Base-by-base conservation (phyloP, 2,113 vertebrate species). In the Seriola rivoliana region DNA sequence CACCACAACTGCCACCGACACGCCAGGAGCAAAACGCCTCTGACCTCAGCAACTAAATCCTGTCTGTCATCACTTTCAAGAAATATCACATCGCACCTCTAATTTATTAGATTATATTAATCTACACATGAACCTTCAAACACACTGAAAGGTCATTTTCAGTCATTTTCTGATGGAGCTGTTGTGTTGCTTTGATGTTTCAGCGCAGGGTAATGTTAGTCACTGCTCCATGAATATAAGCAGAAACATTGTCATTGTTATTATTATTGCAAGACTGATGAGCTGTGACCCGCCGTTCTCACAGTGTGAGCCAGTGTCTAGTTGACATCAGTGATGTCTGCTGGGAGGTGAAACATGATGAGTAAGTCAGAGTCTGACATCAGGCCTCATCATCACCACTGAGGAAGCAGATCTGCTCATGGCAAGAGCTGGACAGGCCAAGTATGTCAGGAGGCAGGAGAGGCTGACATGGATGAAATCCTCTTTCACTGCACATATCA, bases 1-100 rank as follows among this genome's bases (percentile, higher is more conserved):
- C 76, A 67, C 57, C 52, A 40, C 12, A 58, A 44, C 76, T 60
- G 79, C 57, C 63, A 73, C 38, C 21, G 14, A 71, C 69, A 57
- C 54, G 54, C 64, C n/a, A 25, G 78, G 58, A 48, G 63, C 42
- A 42, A 64, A 68, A 71, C 48, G 12, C 12, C 40, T 63, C 32
- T 25, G 52, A 66, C 55, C 23, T 48, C 29, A 76, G 38, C 13
- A 29, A 48, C 46, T 63, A 57, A 75, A 75, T 67, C 38, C 16
- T 48, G 54, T 64, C 23, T 75, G 23, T 46, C 2, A 19, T 19
- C 69, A 70, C 11, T 63, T 34, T 32, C 54, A 52, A n/a, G 19
- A 81, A 52, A 66, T 19, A 57, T 76, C 19, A 60, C 50, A 60
- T 14, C 68, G 40, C 8, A 67, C n/a, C 29, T 77, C 46, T 38